These are phyloP conservation scores for Seriola dumerili DNA, from an alignment of 2,113 vertebrate genomes.

Conservation along the genomic window DNA sequence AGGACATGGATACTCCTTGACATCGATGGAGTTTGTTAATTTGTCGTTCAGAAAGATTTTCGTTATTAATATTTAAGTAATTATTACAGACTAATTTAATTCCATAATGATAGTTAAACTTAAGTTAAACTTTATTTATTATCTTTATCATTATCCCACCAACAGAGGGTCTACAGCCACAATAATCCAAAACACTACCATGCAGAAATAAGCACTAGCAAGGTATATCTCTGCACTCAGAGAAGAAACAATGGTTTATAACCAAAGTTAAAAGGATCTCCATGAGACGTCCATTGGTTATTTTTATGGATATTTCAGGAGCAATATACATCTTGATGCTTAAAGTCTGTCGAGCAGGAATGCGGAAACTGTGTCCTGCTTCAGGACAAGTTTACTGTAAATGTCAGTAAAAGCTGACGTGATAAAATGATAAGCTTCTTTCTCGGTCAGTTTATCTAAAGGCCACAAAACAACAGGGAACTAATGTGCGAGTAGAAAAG, in stretches of 20 bases:
- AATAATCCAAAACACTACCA: not conserved
- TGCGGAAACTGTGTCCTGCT: not conserved
- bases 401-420: not conserved
- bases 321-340: not conserved
- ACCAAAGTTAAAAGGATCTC: not conserved
- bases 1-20: too few species aligned
- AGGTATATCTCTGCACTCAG: not conserved
- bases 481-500: not conserved
- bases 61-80: not conserved
- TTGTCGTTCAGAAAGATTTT: not conserved
- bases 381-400: not conserved
- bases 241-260: not conserved
- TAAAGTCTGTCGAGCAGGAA: not conserved
- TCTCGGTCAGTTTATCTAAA: not conserved
- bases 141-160: not conserved
- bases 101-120: too few species aligned
- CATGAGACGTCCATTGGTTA: not conserved
- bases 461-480: not conserved
- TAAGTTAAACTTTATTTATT: not conserved
- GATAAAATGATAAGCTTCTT: not conserved
- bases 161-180: not conserved
- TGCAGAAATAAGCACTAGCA: not conserved
- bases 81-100: not conserved
- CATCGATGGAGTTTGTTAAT: not conserved
- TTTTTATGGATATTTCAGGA: not conserved